These are phyloP conservation scores for Rutpela maculata DNA, from an alignment of 2,888 invertebrate species.

Conservation along the genomic window DNA sequence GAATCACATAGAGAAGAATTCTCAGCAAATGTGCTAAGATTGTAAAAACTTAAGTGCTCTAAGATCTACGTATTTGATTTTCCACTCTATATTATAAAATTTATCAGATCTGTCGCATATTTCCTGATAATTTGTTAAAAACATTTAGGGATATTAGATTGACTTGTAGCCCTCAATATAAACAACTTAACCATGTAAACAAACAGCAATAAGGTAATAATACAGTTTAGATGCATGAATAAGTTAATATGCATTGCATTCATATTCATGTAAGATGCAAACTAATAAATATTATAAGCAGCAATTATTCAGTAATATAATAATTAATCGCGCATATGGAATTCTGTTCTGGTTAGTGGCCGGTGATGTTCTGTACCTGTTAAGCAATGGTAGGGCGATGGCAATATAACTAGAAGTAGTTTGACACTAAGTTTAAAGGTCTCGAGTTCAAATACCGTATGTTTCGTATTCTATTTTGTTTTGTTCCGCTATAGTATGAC, in stretches of 20 bases:
- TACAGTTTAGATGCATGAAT: conserved; percentile 16
- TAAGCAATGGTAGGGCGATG: conserved; percentile 40
- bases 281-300: conserved; percentile 35
- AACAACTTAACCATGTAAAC: conserved; percentile 12
- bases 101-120: too few relatives aligned
- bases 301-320: conserved; percentile 40
- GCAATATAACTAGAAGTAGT: conserved; percentile 60
- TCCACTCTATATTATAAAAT: too few relatives aligned
- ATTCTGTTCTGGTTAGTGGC: conserved; percentile 36
- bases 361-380: conserved; percentile 34
- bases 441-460: conserved; percentile 71
- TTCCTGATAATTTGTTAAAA: too few relatives aligned
- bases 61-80: too few relatives aligned
- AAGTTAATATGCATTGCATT: conserved; percentile 24
- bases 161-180: background rate
- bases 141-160: background rate
- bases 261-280: conserved; percentile 34
- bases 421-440: conserved; percentile 69
- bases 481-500: conserved; percentile 61
- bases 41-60: too few relatives aligned
- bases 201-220: conserved; percentile 25
- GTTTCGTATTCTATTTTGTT: conserved; percentile 61
- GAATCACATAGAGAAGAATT: too few relatives aligned
- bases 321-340: conserved; percentile 42
- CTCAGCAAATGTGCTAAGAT: too few relatives aligned